A percentile compares a stretch with the other conserved stretches of the same genome.
Conservation (phyloP, 2,797 vertebrate genomes). For the Knipowitschia caucasica region DNA sequence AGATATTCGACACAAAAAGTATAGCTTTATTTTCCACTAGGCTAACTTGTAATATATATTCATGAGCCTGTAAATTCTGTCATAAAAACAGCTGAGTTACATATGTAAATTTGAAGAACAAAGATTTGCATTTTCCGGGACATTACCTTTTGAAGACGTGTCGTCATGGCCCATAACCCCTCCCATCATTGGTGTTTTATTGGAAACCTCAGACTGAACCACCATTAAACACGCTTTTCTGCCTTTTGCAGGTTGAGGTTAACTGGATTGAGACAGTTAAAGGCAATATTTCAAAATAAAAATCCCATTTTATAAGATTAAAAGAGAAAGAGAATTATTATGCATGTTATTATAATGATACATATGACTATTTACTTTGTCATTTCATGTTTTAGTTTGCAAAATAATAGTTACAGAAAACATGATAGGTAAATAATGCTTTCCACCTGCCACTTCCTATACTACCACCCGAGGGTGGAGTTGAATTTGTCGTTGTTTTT, state of each 20-base stretch:
- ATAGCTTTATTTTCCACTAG: constrained; percentile 55
- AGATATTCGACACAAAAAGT: constrained; percentile 45
- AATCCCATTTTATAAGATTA: no score
- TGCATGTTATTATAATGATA: no score
- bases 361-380: no score
- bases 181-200: background rate
- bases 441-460: no score
- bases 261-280: no score
- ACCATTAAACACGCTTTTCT: background rate
- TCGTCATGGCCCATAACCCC: background rate
- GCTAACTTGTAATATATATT: constrained; percentile 58
- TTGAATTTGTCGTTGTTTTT: no score
- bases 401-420: no score
- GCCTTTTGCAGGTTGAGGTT: background rate
- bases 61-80: constrained; percentile 51
- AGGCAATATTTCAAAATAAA: no score
- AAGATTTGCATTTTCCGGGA: constrained; percentile 5
- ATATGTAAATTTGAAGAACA: constrained; percentile 24
- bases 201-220: constrained; percentile 3
- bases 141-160: background rate
- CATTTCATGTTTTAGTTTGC: no score
- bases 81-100: constrained; percentile 31
- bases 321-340: no score
- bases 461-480: no score
- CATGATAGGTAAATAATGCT: no score